Percentiles rank a stretch among this genome's conserved stretches.
phyloP scores from a whole-genome alignment of 1,140 invertebrate species.

The Limonius californicus region DNA sequence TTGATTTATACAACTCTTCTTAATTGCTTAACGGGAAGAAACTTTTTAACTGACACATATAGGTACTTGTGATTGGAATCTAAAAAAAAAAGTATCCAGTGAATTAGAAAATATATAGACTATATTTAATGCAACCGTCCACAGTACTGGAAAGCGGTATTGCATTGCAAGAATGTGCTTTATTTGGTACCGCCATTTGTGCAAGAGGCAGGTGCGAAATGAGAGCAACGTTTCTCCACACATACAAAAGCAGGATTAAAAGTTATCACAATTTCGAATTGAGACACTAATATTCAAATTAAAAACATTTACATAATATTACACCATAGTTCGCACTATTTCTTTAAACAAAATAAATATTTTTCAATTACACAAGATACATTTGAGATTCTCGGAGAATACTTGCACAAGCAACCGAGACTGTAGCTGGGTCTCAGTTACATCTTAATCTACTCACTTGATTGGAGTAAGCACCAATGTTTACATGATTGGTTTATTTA shows the following conservation, averaged over 20 bases:
- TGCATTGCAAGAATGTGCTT: constrained; percentile 26
- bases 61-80: constrained; percentile 35
- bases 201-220: constrained; percentile 36
- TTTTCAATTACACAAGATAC: constrained; percentile 20
- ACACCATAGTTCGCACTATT: constrained; percentile 14
- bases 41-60: constrained; percentile 36
- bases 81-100: constrained; percentile 36
- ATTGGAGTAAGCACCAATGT: constrained; percentile 2
- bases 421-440: background rate
- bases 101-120: constrained; percentile 38
- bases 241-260: background rate
- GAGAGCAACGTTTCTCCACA: constrained; percentile 18
- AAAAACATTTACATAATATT: background rate
- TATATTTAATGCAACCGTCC: constrained; percentile 33
- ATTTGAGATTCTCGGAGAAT: constrained; percentile 18
- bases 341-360: constrained; percentile 21
- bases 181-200: constrained; percentile 31
- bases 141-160: constrained; percentile 34
- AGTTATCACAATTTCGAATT: constrained; percentile 30
- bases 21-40: constrained; percentile 37
- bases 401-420: background rate
- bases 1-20: constrained; percentile 34
- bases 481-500: background rate
- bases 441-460: background rate
- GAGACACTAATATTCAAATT: constrained; percentile 5